A percentile compares a stretch with the other conserved stretches of the same genome.
Conservation (phyloP, 2,797 vertebrate species). For the Selene dorsalis region DNA sequence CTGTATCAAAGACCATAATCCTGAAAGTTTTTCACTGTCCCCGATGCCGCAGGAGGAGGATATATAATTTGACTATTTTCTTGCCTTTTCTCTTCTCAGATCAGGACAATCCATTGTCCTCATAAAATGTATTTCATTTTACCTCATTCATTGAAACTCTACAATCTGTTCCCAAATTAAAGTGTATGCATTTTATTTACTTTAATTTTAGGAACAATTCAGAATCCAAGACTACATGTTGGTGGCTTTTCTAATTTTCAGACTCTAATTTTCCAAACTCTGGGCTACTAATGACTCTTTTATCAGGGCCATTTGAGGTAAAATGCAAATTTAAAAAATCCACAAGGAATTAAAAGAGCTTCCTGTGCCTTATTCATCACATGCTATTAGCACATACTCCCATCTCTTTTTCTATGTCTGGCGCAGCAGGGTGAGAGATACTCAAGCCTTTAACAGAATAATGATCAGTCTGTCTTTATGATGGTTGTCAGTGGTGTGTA, state of each 20-base stretch:
- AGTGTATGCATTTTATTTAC: not conserved
- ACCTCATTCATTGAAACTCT: conserved; percentile 25
- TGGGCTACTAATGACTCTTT: conserved; percentile 44
- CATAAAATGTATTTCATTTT: conserved; percentile 13
- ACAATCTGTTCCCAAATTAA: conserved; percentile 10
- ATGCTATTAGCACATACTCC: conserved; percentile 46
- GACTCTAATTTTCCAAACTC: conserved; percentile 27
- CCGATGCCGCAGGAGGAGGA: conserved; percentile 25
- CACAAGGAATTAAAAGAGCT: conserved; percentile 51
- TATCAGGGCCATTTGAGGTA: conserved; percentile 45
- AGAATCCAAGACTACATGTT: not conserved
- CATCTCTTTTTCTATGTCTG: conserved; percentile 33
- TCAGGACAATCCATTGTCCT: conserved; percentile 20
- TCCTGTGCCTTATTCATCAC: conserved; percentile 46
- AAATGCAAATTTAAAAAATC: conserved; percentile 50
- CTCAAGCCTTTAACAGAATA: conserved; percentile 60
- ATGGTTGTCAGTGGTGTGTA: conserved; percentile 51
- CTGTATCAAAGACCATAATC: conserved; percentile 1
- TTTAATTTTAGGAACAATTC: conserved; percentile 13
- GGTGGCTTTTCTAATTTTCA: conserved; percentile 23
- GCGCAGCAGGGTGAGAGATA: conserved; percentile 58
- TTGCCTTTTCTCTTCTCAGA: conserved; percentile 11
- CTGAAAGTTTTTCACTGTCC: conserved; percentile 20
- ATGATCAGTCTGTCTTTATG: conserved; percentile 59
- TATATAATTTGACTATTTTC: conserved; percentile 31